Evolutionary conservation across 2,113 vertebrate genomes (phyloP), one percentile per base, ranked within the genome.

Genomic region (Perca flavescens): DNA sequence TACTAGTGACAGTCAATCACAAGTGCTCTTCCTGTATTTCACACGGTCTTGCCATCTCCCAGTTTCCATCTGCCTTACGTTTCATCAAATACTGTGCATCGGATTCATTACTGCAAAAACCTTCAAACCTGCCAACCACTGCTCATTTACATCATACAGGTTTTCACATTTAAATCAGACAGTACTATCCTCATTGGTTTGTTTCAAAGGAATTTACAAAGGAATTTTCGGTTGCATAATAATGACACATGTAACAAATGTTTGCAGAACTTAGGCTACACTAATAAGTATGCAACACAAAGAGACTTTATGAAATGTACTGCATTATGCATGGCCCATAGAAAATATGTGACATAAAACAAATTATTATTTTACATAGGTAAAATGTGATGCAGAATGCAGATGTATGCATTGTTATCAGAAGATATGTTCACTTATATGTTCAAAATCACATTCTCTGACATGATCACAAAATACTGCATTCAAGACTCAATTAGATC

Each of bases 1-100:
- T 74, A 73, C 70, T 22, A 9, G 61, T 36, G 70, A 85, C 82
- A 86, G 82, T 85, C 79, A 69, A 62, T 57, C 73, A 64, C 74
- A 19, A 21, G 65, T 70, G 58, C 65, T 34, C 56, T 53, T 61
- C 47, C 53, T 63, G 57, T 65, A 77, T 77, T 77, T 82, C 58
- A 57, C 62, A 71, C 40, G 5, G 74, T 64, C 65, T 22, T 5
- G 58, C 75, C 68, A 67, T 83, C 40, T 74, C 66, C 52, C 25
- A 6, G 50, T 63, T 61, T 64, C 79, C 77, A 64, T 79, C 84
- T 66, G 65, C 77, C 14, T 88, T 63, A 61, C 65, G 47, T 73
- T 46, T 73, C 83, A 74, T 75, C 76, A 82, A 77, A 77, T 17
- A 3, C 62, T 36, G 47, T 40, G 14, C 21, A 63, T 86, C 62